These are phyloP conservation scores for Aphis craccivora DNA, from an alignment of 1,140 invertebrate species.

Conservation along the genomic window DNA sequence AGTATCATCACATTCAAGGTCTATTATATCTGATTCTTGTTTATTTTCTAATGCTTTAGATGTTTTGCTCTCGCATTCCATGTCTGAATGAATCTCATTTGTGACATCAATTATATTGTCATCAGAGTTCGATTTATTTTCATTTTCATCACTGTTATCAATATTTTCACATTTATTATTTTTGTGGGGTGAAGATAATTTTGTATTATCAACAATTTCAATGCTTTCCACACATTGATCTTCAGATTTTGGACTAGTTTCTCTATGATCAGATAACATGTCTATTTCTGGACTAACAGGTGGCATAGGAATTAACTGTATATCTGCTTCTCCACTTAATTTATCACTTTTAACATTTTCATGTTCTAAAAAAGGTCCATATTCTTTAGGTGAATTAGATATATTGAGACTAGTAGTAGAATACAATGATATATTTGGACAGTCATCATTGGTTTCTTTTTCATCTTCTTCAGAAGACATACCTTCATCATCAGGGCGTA, in stretches of 20 bases:
- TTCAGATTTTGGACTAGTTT: slow-evolving; percentile 61
- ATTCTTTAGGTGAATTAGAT: slow-evolving; percentile 58
- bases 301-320: slow-evolving; percentile 64
- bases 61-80: slow-evolving; percentile 61
- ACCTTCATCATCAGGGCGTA: slow-evolving; percentile 62
- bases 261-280: slow-evolving; percentile 22
- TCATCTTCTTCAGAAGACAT: slow-evolving; percentile 65
- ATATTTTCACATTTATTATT: slow-evolving; percentile 63
- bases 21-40: neutral
- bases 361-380: slow-evolving; percentile 49
- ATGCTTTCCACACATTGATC: slow-evolving; percentile 66
- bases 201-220: slow-evolving; percentile 64
- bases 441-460: slow-evolving; percentile 74
- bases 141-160: slow-evolving; percentile 66
- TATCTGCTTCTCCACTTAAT: slow-evolving; percentile 63
- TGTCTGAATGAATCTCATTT: slow-evolving; percentile 27
- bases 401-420: slow-evolving; percentile 80
- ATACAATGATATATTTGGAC: slow-evolving; percentile 84
- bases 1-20: neutral
- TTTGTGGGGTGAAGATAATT: slow-evolving; percentile 64
- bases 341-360: slow-evolving; percentile 62
- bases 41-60: slow-evolving; percentile 55
- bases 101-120: slow-evolving; percentile 60
- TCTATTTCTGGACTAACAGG: slow-evolving; percentile 63
- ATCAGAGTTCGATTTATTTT: slow-evolving; percentile 57